A percentile compares a stretch with the other conserved stretches of the same genome.
These are phyloP conservation scores for Leucoma salicis DNA, from an alignment of 2,888 invertebrate species.

Conservation along the genomic window DNA sequence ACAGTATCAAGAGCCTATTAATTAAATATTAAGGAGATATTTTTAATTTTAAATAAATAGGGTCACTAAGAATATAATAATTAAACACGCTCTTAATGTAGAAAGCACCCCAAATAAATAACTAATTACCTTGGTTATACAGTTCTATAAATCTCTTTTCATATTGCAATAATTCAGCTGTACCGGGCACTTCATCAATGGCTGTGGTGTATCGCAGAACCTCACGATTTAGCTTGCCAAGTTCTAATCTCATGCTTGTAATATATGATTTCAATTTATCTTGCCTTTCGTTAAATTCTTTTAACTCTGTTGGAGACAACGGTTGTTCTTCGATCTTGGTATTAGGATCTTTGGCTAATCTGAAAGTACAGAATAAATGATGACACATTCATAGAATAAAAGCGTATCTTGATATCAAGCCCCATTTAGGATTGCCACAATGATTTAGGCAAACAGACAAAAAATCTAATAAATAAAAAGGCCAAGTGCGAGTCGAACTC, in stretches of 20 bases:
- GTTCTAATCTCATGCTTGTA: conserved; percentile 77
- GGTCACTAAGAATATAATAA: too few relatives aligned
- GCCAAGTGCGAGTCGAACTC: too few relatives aligned
- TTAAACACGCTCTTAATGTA: too few relatives aligned
- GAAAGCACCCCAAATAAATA: conserved; percentile 1
- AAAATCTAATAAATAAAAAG: too few relatives aligned
- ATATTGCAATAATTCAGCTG: conserved; percentile 96
- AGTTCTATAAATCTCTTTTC: conserved; percentile 97
- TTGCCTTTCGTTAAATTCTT: conserved; percentile 67
- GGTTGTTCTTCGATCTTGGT: conserved; percentile 57
- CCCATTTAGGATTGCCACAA: too few relatives aligned
- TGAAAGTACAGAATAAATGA: conserved; percentile 32
- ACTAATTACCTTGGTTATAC: conserved; percentile 94
- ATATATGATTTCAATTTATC: conserved; percentile 63
- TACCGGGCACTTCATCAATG: conserved; percentile 95
- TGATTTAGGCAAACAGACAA: too few relatives aligned
- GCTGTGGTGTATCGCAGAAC: conserved; percentile 91
- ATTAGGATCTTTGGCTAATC: conserved; percentile 52
- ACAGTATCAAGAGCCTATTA: too few relatives aligned
- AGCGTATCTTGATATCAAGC: too few relatives aligned
- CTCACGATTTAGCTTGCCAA: conserved; percentile 90
- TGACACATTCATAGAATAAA: too few relatives aligned
- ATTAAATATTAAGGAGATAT: too few relatives aligned
- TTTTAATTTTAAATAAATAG: too few relatives aligned
- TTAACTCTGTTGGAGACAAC: conserved; percentile 57